These are phyloP conservation scores for Phataginus tricuspis DNA, from an alignment of 2,797 vertebrate species.

Conservation along the genomic window DNA sequence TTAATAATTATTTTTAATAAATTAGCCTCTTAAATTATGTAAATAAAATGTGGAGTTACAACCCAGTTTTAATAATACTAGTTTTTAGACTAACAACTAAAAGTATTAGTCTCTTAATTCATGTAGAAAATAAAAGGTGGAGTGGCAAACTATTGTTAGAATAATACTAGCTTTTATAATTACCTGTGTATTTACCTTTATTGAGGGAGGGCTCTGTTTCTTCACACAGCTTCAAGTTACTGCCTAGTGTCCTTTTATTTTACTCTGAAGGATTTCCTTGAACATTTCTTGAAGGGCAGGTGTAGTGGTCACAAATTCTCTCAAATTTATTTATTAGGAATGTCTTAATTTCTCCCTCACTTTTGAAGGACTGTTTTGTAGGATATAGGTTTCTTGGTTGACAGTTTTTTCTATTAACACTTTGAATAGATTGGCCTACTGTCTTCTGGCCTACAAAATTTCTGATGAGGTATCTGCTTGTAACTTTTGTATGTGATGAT, in stretches of 20 bases:
- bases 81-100: not conserved
- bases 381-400: not conserved
- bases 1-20: not conserved
- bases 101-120: not conserved
- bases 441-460: not conserved
- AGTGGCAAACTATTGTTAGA: not conserved
- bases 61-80: not conserved
- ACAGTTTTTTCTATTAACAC: not conserved
- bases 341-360: not conserved
- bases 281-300: not conserved
- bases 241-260: not conserved
- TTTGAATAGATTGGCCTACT: not conserved
- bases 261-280: not conserved
- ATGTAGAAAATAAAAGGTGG: not conserved
- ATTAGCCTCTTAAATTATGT: not conserved
- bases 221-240: not conserved
- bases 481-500: not conserved
- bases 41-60: not conserved
- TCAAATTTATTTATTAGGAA: not conserved
- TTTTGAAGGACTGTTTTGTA: not conserved
- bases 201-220: not conserved
- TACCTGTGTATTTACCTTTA: not conserved
- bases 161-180: not conserved
- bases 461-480: not conserved
- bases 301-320: not conserved